These are phyloP conservation scores for Palythoa grandiflora DNA, from an alignment of 92 coral and sea anemone species.

Conservation along the genomic window DNA sequence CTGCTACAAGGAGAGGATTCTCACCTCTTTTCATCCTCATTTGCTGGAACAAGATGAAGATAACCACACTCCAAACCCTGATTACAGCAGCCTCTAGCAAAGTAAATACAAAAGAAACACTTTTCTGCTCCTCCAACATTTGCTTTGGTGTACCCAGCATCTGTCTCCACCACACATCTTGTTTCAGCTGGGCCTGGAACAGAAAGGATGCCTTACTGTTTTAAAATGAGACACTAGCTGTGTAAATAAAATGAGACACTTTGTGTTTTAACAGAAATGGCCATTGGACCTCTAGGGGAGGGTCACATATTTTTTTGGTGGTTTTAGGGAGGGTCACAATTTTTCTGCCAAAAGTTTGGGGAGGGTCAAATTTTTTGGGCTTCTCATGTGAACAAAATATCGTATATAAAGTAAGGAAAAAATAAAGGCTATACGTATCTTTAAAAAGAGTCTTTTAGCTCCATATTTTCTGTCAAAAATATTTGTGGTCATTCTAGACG, in stretches of 20 bases:
- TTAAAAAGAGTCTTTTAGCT: no score
- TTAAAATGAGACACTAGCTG: background rate
- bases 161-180: constrained; percentile 82
- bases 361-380: no score
- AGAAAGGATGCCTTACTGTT: background rate
- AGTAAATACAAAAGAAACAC: constrained; percentile 92
- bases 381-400: no score
- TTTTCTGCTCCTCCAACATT: constrained; percentile 80
- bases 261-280: background rate
- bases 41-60: constrained; percentile 85
- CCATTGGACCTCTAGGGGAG: no score
- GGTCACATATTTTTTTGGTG: no score
- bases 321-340: no score
- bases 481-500: no score
- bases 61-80: constrained; percentile 93
- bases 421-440: no score
- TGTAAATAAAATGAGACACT: background rate
- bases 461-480: no score
- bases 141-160: constrained; percentile 98
- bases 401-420: no score
- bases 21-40: constrained; percentile 94
- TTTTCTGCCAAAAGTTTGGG: no score
- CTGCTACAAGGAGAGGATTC: background rate
- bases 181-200: constrained; percentile 93
- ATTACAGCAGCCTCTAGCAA: constrained; percentile 98